Percentiles rank a stretch among this genome's conserved stretches.
These are phyloP conservation scores for Muscidifurax raptorellus DNA, from an alignment of 1,140 invertebrate species.

Conservation along the genomic window DNA sequence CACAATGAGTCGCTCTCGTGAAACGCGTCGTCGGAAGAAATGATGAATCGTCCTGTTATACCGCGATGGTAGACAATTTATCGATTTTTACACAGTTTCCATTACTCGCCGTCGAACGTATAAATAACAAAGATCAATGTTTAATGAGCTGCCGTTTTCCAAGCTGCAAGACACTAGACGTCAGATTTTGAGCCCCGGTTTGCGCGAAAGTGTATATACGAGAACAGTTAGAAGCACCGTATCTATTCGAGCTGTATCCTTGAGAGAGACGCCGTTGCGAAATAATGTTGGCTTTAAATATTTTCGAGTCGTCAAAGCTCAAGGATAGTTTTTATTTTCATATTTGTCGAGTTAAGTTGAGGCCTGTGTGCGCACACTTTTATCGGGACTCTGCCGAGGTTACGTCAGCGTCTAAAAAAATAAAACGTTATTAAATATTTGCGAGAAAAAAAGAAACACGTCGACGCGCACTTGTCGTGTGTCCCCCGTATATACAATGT, in stretches of 20 bases:
- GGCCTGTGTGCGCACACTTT: neutral
- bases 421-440: too few species aligned
- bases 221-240: neutral
- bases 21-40: conserved; percentile 4
- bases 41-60: conserved; percentile 6
- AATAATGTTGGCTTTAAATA: conserved; percentile 3
- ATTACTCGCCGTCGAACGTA: neutral
- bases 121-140: neutral
- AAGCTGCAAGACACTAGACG: neutral
- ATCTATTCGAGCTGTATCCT: neutral
- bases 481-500: too few species aligned
- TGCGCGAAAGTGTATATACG: neutral
- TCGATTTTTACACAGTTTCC: neutral
- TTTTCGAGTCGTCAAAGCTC: neutral
- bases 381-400: neutral
- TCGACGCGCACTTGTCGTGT: too few species aligned
- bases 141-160: neutral
- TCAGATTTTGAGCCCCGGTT: neutral
- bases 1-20: neutral
- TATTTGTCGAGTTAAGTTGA: conserved; percentile 13
- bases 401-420: too few species aligned
- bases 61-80: neutral
- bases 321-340: conserved; percentile 24
- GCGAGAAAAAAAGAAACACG: too few species aligned
- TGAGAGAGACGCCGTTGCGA: neutral